phyloP scores from a whole-genome alignment of 2,888 invertebrate species.

The Standfussiana lucernea region DNA sequence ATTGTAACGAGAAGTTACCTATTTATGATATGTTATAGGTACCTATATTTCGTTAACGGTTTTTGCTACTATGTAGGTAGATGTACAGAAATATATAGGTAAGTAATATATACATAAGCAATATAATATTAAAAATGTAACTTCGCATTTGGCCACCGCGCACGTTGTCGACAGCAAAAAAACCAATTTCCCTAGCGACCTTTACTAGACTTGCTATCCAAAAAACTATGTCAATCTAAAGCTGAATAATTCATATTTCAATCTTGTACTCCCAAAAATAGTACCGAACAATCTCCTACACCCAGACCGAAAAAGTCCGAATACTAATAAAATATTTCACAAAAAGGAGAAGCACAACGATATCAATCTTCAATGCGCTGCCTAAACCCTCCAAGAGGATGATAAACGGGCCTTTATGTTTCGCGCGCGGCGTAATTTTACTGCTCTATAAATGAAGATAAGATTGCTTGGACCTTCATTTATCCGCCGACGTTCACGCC shows the following conservation, averaged over 20 bases:
- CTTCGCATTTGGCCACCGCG: background rate
- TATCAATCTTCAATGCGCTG: slow-evolving; percentile 86
- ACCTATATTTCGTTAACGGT: background rate
- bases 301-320: slow-evolving; percentile 25
- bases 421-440: slow-evolving; percentile 85
- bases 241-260: slow-evolving; percentile 60
- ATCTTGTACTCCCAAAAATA: slow-evolving; percentile 43
- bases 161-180: slow-evolving; percentile 11
- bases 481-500: slow-evolving; percentile 78
- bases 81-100: background rate
- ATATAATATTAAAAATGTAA: background rate
- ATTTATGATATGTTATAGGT: background rate
- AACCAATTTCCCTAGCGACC: slow-evolving; percentile 3
- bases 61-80: background rate
- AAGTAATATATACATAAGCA: no score
- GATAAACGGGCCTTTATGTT: slow-evolving; percentile 86
- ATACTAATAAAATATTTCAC: slow-evolving; percentile 68
- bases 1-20: background rate
- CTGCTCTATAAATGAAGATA: slow-evolving; percentile 88
- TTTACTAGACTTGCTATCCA: slow-evolving; percentile 4
- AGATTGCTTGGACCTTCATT: slow-evolving; percentile 82
- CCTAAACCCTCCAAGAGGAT: slow-evolving; percentile 83
- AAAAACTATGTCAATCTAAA: slow-evolving; percentile 45
- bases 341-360: slow-evolving; percentile 73
- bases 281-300: slow-evolving; percentile 29